phyloP scores from a whole-genome alignment of 2,797 vertebrate genomes.

The Arremon brunneinucha region DNA sequence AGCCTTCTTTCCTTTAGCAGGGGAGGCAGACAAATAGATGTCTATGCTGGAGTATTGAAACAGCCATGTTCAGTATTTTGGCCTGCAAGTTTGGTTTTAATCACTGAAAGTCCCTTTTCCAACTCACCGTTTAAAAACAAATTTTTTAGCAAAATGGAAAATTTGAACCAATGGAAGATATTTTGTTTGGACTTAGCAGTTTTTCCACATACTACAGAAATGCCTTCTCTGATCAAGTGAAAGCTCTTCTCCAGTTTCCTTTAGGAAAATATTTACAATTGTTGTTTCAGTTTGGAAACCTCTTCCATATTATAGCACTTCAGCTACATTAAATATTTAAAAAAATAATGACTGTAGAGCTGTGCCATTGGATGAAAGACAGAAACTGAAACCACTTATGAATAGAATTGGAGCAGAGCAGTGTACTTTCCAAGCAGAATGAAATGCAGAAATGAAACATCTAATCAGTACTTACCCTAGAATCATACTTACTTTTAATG shows the following conservation, averaged over 20 bases:
- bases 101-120: neutral
- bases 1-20: neutral
- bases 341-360: constrained; percentile 15
- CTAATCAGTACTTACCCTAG: neutral
- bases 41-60: fast-evolving
- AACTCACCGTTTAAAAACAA: neutral
- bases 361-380: neutral
- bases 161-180: neutral
- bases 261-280: constrained; percentile 45
- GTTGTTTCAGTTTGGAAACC: constrained; percentile 24
- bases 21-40: neutral
- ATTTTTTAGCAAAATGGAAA: constrained; percentile 6
- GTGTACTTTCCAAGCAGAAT: neutral
- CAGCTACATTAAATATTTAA: constrained; percentile 27
- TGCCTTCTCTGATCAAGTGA: neutral
- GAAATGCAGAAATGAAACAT: constrained; percentile 14
- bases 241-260: neutral
- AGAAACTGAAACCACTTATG: constrained; percentile 25
- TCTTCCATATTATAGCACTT: neutral
- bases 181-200: constrained; percentile 3
- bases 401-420: neutral
- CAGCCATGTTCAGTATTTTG: neutral
- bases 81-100: neutral
- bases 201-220: constrained; percentile 29
- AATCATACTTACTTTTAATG: neutral